A percentile compares a stretch with the other conserved stretches of the same genome.
phyloP scores from a whole-genome alignment of 2,888 invertebrate genomes.

The Drosophila cognata region DNA sequence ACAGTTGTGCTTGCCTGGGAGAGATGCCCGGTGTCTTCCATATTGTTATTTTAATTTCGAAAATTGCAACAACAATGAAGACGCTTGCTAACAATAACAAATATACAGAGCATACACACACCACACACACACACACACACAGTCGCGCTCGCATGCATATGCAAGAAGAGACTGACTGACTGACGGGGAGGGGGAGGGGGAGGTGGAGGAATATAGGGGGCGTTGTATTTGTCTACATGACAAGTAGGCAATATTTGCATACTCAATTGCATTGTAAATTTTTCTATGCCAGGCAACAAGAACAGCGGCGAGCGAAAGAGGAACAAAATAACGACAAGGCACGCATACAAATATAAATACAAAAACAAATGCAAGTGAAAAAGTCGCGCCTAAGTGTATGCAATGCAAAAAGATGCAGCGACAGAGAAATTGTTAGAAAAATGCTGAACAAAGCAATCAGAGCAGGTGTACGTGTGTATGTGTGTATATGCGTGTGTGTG shows the following conservation, averaged over 20 bases:
- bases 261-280: slow-evolving; percentile 84
- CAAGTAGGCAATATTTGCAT: slow-evolving; percentile 84
- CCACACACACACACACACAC: slow-evolving; percentile 12
- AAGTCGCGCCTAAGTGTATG: slow-evolving; percentile 79
- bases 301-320: slow-evolving; percentile 21
- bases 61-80: slow-evolving; percentile 76
- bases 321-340: slow-evolving; percentile 38
- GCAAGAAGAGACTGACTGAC: slow-evolving; percentile 23
- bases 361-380: slow-evolving; percentile 48
- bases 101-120: slow-evolving; percentile 27
- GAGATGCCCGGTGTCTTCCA: slow-evolving; percentile 39
- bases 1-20: slow-evolving; percentile 55
- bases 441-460: slow-evolving; percentile 78
- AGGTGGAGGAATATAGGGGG: slow-evolving; percentile 19
- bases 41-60: slow-evolving; percentile 76
- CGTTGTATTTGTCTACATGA: slow-evolving; percentile 76
- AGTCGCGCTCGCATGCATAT: slow-evolving; percentile 41
- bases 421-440: slow-evolving; percentile 72
- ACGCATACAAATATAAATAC: slow-evolving; percentile 43
- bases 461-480: slow-evolving; percentile 57
- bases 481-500: slow-evolving; percentile 23
- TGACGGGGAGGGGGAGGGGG: not conserved
- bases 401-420: slow-evolving; percentile 74
- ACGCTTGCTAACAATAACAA: slow-evolving; percentile 67
- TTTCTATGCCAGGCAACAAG: slow-evolving; percentile 66